Base-by-base conservation (phyloP, 2,888 invertebrate species). In the Agrilus biguttatus region DNA sequence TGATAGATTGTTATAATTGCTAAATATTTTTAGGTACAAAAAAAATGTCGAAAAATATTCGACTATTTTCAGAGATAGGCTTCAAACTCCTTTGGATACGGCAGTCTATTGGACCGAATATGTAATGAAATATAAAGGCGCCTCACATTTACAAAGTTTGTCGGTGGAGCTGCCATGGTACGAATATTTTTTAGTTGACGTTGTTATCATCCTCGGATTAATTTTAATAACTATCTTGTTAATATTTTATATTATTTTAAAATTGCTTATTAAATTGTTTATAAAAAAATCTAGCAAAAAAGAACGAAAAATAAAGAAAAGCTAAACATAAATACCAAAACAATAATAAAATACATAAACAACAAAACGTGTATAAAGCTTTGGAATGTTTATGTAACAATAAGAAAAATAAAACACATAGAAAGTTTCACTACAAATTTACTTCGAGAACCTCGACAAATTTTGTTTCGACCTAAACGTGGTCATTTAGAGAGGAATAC, bases 51-150 rank as follows among this genome's bases (percentile, higher is more conserved):
- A 66, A 48, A 63, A 58, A 49, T 53, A 75, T 41, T 69, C 70
- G 40, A 64, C 66, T 36, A 64, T 71, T 46, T 77, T 73, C 57
- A 60, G 70, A 34, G 78, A 79, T 53, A 65, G 78, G 19, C 75
- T 74, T 0, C 56, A 71, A 54, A 65, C 69, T n/a, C 73, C 79
- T 0, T 51, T 78, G 45, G 75, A 78, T 21, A 73, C 72, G 19
- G 75, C 75, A 0, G 62, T 77, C 1, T 79, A 74, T 60, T 80
- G 78, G 79, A 70, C 74, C 39, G 79, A 80, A 57, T 77, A 78
- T 50, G 72, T 78, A 0, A 59, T 75, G 7, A 68, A 75, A 34
- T 74, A 77, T 51, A 69, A 71, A 43, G 75, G 75, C 1, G 74
- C 74, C 0, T 49, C 58, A 1, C 72, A 74, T 45, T 47, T 75